Conservation (phyloP, 2,113 vertebrate genomes). For the Notothenia rossii region DNA sequence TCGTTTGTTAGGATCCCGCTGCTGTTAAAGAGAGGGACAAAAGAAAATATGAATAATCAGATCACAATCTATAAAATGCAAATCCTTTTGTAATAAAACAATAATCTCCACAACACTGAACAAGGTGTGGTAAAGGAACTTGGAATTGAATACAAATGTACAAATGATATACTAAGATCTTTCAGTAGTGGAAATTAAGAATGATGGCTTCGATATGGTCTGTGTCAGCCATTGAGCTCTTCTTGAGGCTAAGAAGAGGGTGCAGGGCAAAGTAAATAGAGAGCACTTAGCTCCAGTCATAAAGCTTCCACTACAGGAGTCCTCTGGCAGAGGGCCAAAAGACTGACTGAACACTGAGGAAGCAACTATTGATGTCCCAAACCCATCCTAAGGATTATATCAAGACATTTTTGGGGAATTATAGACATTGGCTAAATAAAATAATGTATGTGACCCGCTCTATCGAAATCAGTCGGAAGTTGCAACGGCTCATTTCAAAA, state of each 20-base stretch:
- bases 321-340: conserved; percentile 35
- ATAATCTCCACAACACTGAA: background rate
- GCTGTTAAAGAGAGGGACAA: conserved; percentile 71
- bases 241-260: conserved; percentile 18
- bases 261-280: conserved; percentile 57
- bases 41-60: background rate
- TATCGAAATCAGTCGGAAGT: too few relatives aligned
- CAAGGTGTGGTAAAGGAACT: background rate
- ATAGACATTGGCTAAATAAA: background rate
- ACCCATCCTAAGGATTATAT: background rate
- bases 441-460: too few relatives aligned
- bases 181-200: background rate
- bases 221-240: conserved; percentile 18
- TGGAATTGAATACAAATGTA: background rate
- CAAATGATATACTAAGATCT: background rate
- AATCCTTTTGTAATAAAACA: background rate
- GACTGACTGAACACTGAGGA: conserved; percentile 21
- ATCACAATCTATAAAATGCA: background rate
- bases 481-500: too few relatives aligned
- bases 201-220: conserved; percentile 13
- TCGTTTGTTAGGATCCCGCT: conserved; percentile 84
- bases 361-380: background rate
- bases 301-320: conserved; percentile 47
- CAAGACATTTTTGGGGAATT: background rate
- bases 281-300: conserved; percentile 59